phyloP scores from a whole-genome alignment of 2,888 invertebrate species.

The Liodrosophila aerea region DNA sequence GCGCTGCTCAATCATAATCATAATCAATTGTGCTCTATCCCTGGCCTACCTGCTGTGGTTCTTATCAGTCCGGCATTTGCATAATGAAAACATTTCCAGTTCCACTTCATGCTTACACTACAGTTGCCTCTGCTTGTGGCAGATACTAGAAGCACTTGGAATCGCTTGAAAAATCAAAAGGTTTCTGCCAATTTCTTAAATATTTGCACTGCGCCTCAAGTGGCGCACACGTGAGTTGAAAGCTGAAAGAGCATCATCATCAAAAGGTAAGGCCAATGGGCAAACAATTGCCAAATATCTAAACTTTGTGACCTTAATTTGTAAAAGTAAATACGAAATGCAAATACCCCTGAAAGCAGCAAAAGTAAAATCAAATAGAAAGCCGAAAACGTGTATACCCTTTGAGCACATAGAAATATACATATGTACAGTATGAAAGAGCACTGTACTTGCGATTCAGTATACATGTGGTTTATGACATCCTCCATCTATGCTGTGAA shows the following conservation, averaged over 20 bases:
- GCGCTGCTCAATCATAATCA: constrained; percentile 76
- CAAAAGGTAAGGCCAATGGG: constrained; percentile 74
- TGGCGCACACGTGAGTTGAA: constrained; percentile 69
- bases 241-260: constrained; percentile 58
- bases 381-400: not conserved
- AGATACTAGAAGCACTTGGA: constrained; percentile 18
- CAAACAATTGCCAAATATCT: constrained; percentile 47
- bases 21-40: constrained; percentile 60
- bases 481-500: no score
- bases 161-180: constrained; percentile 63
- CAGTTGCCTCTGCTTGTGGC: constrained; percentile 19
- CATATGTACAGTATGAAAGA: no score
- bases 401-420: no score
- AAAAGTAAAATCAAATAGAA: constrained; percentile 5
- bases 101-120: not conserved
- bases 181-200: constrained; percentile 67
- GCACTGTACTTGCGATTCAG: no score
- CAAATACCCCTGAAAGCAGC: constrained; percentile 9
- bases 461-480: no score
- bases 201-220: constrained; percentile 67
- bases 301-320: constrained; percentile 80
- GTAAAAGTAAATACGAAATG: constrained; percentile 72
- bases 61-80: constrained; percentile 67
- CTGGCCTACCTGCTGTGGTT: constrained; percentile 48
- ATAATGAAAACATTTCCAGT: constrained; percentile 42